phyloP scores from a whole-genome alignment of 2,888 invertebrate species.

The Adelphocoris suturalis region DNA sequence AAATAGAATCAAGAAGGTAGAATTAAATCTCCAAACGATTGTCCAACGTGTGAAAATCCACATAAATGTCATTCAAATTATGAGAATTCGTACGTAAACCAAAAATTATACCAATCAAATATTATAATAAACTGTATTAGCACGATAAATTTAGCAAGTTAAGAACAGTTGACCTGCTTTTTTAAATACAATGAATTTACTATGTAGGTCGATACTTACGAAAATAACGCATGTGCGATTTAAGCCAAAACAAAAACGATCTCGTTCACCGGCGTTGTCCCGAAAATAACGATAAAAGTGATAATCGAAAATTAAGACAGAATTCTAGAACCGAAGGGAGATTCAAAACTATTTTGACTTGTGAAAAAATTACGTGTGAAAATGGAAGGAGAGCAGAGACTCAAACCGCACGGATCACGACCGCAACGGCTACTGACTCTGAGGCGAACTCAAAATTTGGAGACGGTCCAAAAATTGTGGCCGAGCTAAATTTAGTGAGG shows the following conservation, averaged over 20 bases:
- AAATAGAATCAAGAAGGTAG: too few relatives aligned
- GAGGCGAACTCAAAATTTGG: conserved; percentile 50
- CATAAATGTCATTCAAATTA: too few relatives aligned
- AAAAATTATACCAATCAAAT: too few relatives aligned
- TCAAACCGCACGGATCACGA: conserved; percentile 62
- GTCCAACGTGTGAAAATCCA: too few relatives aligned
- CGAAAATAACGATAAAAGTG: too few relatives aligned
- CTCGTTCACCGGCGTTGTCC: neutral
- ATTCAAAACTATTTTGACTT: neutral
- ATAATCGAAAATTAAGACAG: neutral
- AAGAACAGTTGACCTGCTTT: neutral
- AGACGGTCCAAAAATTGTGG: conserved; percentile 47
- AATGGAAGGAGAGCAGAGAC: neutral
- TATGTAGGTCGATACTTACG: conserved; percentile 26
- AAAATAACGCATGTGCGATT: neutral
- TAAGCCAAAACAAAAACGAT: neutral
- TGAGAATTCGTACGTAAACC: too few relatives aligned
- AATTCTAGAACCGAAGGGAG: neutral
- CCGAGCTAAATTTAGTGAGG: conserved; percentile 63
- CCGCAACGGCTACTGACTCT: conserved; percentile 65
- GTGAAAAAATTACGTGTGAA: neutral
- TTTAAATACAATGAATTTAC: neutral
- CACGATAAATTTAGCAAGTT: too few relatives aligned
- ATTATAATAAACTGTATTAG: too few relatives aligned
- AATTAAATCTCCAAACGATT: too few relatives aligned